A percentile compares a stretch with the other conserved stretches of the same genome.
Conservation (phyloP, 2,797 vertebrate genomes). For the Amazona finschi region DNA sequence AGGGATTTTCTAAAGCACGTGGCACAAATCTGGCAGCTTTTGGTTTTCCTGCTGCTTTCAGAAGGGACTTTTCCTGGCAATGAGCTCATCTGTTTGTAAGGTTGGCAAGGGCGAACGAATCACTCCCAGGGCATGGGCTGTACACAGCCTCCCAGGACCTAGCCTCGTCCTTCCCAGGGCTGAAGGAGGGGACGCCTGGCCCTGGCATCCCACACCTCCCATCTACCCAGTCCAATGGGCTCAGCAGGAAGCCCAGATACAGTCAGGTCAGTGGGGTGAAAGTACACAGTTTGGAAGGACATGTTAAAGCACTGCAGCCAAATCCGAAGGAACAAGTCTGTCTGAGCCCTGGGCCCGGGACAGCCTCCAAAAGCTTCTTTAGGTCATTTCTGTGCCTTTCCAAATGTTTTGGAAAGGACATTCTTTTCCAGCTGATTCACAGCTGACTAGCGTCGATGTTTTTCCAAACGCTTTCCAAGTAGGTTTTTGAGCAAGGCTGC, state of each 20-base stretch:
- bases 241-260: background rate
- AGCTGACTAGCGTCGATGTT: background rate
- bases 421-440: constrained; percentile 20
- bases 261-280: background rate
- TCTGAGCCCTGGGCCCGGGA: background rate
- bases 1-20: background rate
- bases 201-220: background rate
- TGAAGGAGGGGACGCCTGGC: background rate
- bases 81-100: background rate
- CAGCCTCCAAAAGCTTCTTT: background rate
- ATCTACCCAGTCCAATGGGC: background rate
- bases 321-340: background rate
- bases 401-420: background rate
- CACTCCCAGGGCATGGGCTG: background rate
- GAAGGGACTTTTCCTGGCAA: background rate
- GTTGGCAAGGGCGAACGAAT: background rate
- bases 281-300: background rate
- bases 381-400: background rate
- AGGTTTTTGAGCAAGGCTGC: background rate
- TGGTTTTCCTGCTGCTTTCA: background rate
- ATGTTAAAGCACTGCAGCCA: background rate
- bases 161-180: background rate
- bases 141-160: accelerated
- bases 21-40: background rate
- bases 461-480: background rate